Base-by-base conservation (phyloP, 2,113 vertebrate species). In the Podarcis cretensis region DNA sequence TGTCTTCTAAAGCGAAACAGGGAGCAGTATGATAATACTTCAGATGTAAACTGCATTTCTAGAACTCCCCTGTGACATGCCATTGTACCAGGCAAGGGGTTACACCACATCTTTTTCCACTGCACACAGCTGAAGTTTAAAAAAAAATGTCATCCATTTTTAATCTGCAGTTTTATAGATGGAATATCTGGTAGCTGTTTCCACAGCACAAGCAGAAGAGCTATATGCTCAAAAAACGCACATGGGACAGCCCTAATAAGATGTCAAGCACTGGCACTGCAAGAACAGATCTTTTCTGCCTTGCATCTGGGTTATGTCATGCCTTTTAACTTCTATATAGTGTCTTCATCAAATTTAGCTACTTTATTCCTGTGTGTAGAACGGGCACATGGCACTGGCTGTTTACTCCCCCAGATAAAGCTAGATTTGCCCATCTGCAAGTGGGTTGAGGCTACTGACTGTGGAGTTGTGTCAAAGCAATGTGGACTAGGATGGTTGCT, bases 401-500 rank as follows among this genome's bases (percentile, higher is more conserved):
- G 21, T 77, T 77, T 32, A 8, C 2, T 85, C 59, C 25, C 27
- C 57, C 14, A 85, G 35, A 85, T 14, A 76, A 40, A 21, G 14
- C 68, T 77, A 40, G n/a, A 32, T 78, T 88, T 89, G 40, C 63
- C 16, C 43, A 12, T 83, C 25, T 83, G 30, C 37, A 86, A 78
- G 80, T 83, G 93, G 89, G 84, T 76, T 83, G 6, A 84, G 71
- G 5, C 73, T 81, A 37, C 1, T 1, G 76, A 37, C 65, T 0
- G 0, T 85, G 88, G 76, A 66, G 69, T 81, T 79, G 71, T 18
- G 75, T 74, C 23, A 87, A 91, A 69, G 77, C 32, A 54, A 59
- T 85, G 90, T 89, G 92, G 32, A 83, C 76, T 0, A 1, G n/a
- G 66, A 73, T 83, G 65, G 85, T 90, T 90, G 9, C 83, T 85